A percentile compares a stretch with the other conserved stretches of the same genome.
phyloP scores from a whole-genome alignment of 2,888 invertebrate species.

The Arctia plantaginis region DNA sequence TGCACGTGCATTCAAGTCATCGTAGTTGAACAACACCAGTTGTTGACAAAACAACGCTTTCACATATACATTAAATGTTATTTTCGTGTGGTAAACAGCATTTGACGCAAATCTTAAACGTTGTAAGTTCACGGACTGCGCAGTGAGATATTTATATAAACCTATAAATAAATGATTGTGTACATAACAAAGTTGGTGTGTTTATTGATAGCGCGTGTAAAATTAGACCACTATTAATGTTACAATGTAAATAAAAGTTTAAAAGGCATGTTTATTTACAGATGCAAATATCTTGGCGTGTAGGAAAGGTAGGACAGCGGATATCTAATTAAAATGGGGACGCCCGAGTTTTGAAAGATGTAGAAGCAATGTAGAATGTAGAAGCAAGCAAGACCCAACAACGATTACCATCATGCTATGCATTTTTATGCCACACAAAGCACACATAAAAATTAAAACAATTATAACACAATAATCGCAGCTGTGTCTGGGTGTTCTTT shows the following conservation, averaged over 20 bases:
- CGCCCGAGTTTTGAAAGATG: too few relatives aligned
- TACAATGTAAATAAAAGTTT: neutral
- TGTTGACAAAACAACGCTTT: conserved; percentile 4
- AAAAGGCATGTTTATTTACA: neutral
- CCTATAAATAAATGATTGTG: conserved; percentile 31
- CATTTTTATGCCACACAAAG: too few relatives aligned
- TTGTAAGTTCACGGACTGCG: conserved; percentile 31
- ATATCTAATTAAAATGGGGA: too few relatives aligned
- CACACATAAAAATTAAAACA: too few relatives aligned
- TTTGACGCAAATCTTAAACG: conserved; percentile 25
- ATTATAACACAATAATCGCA: too few relatives aligned
- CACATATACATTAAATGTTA: neutral
- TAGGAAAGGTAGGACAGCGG: too few relatives aligned
- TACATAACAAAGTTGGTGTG: conserved; percentile 37
- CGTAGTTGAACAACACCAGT: neutral
- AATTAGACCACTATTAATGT: neutral
- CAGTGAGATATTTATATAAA: conserved; percentile 32
- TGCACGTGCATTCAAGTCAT: neutral
- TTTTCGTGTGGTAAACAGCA: conserved; percentile 3
- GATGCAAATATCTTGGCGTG: neutral
- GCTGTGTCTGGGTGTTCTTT: too few relatives aligned
- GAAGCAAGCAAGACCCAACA: too few relatives aligned
- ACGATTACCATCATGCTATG: too few relatives aligned
- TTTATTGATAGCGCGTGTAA: conserved; percentile 1
- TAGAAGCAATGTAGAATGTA: too few relatives aligned